Base-by-base conservation (phyloP, 2,888 invertebrate genomes). In the Rapana venosa region DNA sequence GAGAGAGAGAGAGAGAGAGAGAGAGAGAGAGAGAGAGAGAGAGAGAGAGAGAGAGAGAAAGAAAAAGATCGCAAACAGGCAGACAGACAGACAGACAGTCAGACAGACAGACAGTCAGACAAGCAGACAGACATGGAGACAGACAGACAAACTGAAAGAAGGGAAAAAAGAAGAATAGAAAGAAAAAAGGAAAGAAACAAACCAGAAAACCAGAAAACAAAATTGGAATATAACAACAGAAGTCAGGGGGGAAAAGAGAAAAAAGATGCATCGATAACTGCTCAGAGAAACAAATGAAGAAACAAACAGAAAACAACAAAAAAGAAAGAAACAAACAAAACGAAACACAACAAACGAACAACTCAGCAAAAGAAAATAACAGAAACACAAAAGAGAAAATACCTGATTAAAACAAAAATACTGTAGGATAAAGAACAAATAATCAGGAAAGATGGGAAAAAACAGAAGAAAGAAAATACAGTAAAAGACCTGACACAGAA, bases 1-100 rank as follows among this genome's bases (percentile, higher is more conserved):
- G 88, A 70, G n/a, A 87, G 77, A 58, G 36, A 87, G 87, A 87
- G 77, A 74, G 87, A 87, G 74, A 74, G 74, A 87, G 74, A 74
- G 77, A 74, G 8, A 87, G 87, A 74, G 74, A 58, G 87, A 74
- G 35, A 87, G 74, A 87, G 74, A 87, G 70, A 66, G 70, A 87
- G 70, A 74, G 32, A n/a, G 26, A 87, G 47, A 36, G 36, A 35
- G 17, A 79, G 32, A 35, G 4, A 32, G 47, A 83, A 8, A 83
- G 83, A 47, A 8, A 83, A 47, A 83, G 47, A 47, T 8, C 36
- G n/a, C n/a, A 26, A 83, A 47, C 36, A 22, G 47, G 83, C 35
- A 22, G 32, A 79, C 17, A 83, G 83, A 83, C 26, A 83, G 26
- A 47, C 0, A n/a, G n/a, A 81, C 2, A 47, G 47, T 5, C 2